These are phyloP conservation scores for Coccyzus lansbergi DNA, from an alignment of 2,797 vertebrate species.

Conservation along the genomic window DNA sequence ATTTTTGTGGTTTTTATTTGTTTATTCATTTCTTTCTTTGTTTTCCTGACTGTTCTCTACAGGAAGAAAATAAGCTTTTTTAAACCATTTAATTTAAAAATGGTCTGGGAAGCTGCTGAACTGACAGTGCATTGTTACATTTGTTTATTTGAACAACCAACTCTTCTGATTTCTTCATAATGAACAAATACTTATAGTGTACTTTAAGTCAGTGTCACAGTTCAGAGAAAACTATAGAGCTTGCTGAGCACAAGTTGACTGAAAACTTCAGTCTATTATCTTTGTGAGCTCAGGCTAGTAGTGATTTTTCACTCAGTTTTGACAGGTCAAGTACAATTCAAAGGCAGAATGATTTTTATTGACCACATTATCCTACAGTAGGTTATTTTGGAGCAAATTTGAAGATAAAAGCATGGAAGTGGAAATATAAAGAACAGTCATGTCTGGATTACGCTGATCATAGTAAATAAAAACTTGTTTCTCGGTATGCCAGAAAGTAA, in stretches of 20 bases:
- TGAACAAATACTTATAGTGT: neutral
- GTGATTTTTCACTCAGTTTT: neutral
- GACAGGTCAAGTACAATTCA: neutral
- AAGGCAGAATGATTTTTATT: neutral
- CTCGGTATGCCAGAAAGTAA: neutral
- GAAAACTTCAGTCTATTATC: neutral
- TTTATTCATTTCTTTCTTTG: neutral
- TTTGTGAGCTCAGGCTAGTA: neutral
- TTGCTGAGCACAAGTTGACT: neutral
- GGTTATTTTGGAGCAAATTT: neutral
- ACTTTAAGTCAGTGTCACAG: neutral
- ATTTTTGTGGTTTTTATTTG: neutral
- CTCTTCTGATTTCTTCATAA: neutral
- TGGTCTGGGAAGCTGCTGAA: neutral
- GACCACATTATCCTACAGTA: neutral
- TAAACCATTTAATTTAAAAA: neutral
- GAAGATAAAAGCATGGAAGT: neutral
- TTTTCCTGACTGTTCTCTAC: neutral
- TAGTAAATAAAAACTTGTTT: neutral
- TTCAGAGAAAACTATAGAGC: neutral
- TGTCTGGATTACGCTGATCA: neutral
- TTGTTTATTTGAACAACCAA: neutral
- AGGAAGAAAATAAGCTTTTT: neutral
- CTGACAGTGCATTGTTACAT: neutral
- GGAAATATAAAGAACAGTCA: neutral